These are phyloP conservation scores for Pangasius sanitwongsei DNA, from an alignment of 2,797 vertebrate species.

Conservation along the genomic window DNA sequence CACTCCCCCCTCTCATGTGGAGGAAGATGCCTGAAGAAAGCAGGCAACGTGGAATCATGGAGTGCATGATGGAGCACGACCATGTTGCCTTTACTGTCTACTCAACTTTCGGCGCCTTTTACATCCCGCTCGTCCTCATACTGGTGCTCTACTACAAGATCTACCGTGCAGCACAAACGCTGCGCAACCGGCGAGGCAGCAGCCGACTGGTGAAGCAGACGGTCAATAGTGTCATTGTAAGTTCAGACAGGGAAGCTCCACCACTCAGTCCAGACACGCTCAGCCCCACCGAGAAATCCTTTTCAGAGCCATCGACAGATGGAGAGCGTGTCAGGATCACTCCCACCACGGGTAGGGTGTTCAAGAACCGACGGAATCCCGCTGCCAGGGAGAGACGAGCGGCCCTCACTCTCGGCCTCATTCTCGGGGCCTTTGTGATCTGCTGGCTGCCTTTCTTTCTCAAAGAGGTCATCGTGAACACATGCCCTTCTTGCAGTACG, in stretches of 20 bases:
- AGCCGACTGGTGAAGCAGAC: constrained; percentile 82
- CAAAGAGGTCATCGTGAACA: constrained; percentile 95
- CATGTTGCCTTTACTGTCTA: constrained; percentile 94
- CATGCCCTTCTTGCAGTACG: constrained; percentile 86
- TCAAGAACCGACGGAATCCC: constrained; percentile 82
- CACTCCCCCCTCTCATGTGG: constrained; percentile 93
- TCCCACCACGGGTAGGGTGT: constrained; percentile 40
- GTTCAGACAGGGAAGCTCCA: constrained; percentile 68
- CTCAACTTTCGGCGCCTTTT: constrained; percentile 95
- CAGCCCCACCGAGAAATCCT: constrained; percentile 82
- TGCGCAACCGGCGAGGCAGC: constrained; percentile 88
- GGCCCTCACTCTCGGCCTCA: constrained; percentile 91
- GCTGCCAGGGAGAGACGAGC: constrained; percentile 90
- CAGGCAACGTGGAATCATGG: constrained; percentile 72
- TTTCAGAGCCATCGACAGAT: constrained; percentile 87
- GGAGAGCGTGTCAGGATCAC: constrained; percentile 77
- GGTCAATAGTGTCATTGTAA: constrained; percentile 81
- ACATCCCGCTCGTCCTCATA: constrained; percentile 92
- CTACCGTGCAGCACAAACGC: constrained; percentile 91
- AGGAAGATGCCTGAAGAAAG: constrained; percentile 69
- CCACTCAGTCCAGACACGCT: constrained; percentile 78
- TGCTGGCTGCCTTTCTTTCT: constrained; percentile 99
- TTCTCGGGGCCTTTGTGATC: constrained; percentile 94
- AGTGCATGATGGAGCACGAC: constrained; percentile 93
- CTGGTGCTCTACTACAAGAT: constrained; percentile 99